Evolutionary conservation across 2,113 vertebrate genomes (phyloP).

Genomic region (Oenanthe melanoleuca): DNA sequence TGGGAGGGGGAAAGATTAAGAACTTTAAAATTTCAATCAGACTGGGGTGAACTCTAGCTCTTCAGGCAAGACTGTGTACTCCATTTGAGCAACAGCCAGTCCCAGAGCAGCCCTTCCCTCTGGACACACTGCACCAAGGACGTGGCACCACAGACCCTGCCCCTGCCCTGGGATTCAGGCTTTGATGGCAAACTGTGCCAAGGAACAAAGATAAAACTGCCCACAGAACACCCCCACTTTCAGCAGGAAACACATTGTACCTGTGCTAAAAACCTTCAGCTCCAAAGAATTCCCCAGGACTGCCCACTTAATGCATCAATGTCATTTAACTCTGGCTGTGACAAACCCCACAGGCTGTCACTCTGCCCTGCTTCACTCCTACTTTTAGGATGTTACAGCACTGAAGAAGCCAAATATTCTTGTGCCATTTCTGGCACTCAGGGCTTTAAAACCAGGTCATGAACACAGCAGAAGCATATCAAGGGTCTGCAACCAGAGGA

Average conservation of each 20-base stretch:
- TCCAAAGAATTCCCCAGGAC: not conserved
- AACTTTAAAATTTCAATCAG: not conserved
- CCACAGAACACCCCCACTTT: not conserved
- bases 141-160: not conserved
- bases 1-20: not conserved
- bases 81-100: not conserved
- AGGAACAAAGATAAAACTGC: not conserved
- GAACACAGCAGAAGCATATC: not conserved
- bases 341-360: not conserved
- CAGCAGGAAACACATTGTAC: not conserved
- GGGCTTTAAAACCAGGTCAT: not conserved
- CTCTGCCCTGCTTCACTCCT: not conserved
- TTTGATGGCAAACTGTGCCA: not conserved
- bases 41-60: not conserved
- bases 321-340: not conserved
- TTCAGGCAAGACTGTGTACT: not conserved
- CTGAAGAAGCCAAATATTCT: not conserved
- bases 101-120: not conserved
- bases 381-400: not conserved
- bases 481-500: not conserved
- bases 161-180: not conserved
- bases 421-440: not conserved
- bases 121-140: not conserved
- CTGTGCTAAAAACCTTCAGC: not conserved
- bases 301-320: not conserved